Conservation (phyloP, 2,113 vertebrate species). For the Agelaius tricolor region DNA sequence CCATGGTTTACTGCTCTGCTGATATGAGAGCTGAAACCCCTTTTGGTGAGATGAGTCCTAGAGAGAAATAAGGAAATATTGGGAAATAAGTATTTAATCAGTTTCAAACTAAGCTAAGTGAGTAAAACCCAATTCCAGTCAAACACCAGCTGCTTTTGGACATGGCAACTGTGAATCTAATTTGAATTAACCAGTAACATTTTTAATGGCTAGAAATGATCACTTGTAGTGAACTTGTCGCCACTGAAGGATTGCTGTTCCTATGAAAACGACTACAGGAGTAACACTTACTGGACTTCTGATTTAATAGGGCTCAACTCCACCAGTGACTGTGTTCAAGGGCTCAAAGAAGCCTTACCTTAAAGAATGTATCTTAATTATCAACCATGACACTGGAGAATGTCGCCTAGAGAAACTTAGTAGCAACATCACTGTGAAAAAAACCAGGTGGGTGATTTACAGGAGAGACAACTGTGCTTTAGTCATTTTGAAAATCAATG, state of each 20-base stretch:
- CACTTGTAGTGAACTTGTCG: background rate
- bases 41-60: background rate
- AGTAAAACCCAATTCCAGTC: background rate
- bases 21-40: background rate
- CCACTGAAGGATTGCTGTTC: background rate
- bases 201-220: background rate
- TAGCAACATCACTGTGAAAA: slow-evolving; percentile 98
- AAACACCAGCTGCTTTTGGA: background rate
- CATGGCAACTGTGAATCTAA: background rate
- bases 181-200: background rate
- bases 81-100: background rate
- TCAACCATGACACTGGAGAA: slow-evolving; percentile 98
- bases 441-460: slow-evolving; percentile 85
- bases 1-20: slow-evolving; percentile 13
- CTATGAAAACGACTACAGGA: background rate
- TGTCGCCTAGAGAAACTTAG: slow-evolving; percentile 97
- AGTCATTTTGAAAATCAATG: background rate
- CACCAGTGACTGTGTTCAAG: slow-evolving; percentile 96
- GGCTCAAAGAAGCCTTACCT: slow-evolving; percentile 96
- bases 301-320: slow-evolving; percentile 88
- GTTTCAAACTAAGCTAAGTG: background rate
- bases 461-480: background rate
- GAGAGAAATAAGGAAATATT: background rate
- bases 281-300: slow-evolving; percentile 47
- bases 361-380: slow-evolving; percentile 97